Conservation (phyloP, 2,888 invertebrate genomes). For the Litoditis marina region DNA sequence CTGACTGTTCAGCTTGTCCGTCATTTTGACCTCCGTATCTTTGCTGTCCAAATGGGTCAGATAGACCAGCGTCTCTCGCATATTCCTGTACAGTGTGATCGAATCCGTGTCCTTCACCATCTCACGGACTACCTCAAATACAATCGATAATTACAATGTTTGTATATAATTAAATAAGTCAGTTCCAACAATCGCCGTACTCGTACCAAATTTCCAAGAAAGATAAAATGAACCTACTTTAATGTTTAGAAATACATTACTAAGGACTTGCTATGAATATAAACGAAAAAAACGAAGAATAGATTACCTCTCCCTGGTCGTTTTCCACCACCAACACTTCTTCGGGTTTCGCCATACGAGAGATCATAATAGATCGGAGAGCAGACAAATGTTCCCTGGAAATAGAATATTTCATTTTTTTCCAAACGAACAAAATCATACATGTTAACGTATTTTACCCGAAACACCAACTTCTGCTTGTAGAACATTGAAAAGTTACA, state of each 20-base stretch:
- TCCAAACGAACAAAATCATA: not conserved
- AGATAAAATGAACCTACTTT: too few relatives aligned
- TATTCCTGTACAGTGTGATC: slow-evolving; percentile 97
- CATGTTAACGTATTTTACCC: not conserved
- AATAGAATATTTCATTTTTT: not conserved
- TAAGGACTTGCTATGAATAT: too few relatives aligned
- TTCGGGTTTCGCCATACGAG: slow-evolving; percentile 98
- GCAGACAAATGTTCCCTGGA: slow-evolving; percentile 51
- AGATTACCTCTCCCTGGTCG: slow-evolving; percentile 82
- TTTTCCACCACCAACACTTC: slow-evolving; percentile 99
- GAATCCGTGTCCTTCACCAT: slow-evolving; percentile 99
- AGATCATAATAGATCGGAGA: slow-evolving; percentile 94
- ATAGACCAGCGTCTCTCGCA: slow-evolving; percentile 76
- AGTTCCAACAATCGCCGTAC: too few relatives aligned
- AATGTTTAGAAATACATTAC: too few relatives aligned
- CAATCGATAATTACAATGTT: not conserved
- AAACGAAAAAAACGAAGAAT: too few relatives aligned
- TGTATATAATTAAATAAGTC: too few relatives aligned
- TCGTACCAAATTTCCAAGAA: too few relatives aligned
- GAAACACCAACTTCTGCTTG: too few relatives aligned
- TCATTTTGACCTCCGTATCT: slow-evolving; percentile 98
- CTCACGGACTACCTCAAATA: slow-evolving; percentile 76
- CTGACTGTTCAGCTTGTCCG: slow-evolving; percentile 93
- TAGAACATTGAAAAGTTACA: too few relatives aligned
- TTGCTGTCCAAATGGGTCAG: slow-evolving; percentile 95